Conservation (phyloP, 2,888 invertebrate species). For the Cheilosia pagana region DNA sequence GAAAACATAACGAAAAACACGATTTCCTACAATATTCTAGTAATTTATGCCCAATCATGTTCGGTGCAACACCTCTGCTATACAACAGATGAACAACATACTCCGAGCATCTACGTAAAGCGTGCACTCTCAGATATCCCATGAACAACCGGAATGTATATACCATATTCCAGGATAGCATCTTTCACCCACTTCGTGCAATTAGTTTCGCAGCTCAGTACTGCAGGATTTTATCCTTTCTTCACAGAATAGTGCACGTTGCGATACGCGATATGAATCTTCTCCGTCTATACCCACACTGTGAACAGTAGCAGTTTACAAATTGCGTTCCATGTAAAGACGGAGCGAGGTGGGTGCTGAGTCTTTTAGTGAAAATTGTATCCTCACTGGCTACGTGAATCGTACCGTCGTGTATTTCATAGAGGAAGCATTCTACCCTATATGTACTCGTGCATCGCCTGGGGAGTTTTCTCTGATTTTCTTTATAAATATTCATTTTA, state of each 20-base stretch:
- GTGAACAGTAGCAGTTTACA: conserved; percentile 57
- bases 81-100: conserved; percentile 56
- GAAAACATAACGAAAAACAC: neutral
- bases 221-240: conserved; percentile 24
- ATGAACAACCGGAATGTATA: conserved; percentile 25
- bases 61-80: conserved; percentile 58
- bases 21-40: conserved; percentile 38
- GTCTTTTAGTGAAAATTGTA: neutral
- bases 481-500: conserved; percentile 69
- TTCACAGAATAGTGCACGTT: conserved; percentile 36
- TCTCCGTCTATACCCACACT: conserved; percentile 20
- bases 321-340: conserved; percentile 41
- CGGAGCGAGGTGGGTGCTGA: neutral
- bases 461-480: conserved; percentile 42
- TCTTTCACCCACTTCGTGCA: conserved; percentile 52
- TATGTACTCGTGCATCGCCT: neutral
- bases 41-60: conserved; percentile 71
- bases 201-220: conserved; percentile 54
- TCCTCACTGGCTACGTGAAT: neutral
- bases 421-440: no score
- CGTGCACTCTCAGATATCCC: conserved; percentile 35
- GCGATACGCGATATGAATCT: conserved; percentile 55
- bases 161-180: conserved; percentile 42
- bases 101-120: conserved; percentile 23
- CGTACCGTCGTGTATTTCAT: no score